phyloP scores from a whole-genome alignment of 1,140 invertebrate species.

The Lepidotrigona ventralis region DNA sequence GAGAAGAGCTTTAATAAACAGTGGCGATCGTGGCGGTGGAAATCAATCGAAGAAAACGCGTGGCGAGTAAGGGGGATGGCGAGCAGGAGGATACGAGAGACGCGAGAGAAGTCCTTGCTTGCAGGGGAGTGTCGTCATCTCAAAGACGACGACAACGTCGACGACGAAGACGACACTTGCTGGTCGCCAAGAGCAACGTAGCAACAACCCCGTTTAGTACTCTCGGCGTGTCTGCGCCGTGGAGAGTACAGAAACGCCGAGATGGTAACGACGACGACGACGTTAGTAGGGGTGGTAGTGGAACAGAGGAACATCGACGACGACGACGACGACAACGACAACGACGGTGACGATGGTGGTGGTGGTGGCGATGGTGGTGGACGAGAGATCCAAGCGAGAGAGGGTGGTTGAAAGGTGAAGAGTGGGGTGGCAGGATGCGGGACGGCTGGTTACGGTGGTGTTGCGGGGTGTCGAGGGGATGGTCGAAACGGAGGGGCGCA shows the following conservation, averaged over 20 bases:
- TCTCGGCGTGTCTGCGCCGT: conserved; percentile 64
- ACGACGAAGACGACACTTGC: conserved; percentile 67
- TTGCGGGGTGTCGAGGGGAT: conserved; percentile 65
- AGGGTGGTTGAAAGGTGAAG: conserved; percentile 59
- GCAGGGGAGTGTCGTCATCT: conserved; percentile 39
- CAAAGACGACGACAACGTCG: conserved; percentile 55
- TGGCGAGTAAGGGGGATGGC: conserved; percentile 43
- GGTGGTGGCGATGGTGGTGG: conserved; percentile 39
- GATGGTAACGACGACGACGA: conserved; percentile 31
- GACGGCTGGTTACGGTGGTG: conserved; percentile 65
- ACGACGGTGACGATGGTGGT: conserved; percentile 20
- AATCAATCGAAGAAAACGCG: conserved; percentile 43
- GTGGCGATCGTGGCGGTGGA: conserved; percentile 45
- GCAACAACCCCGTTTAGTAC: conserved; percentile 76
- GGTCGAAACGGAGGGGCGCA: conserved; percentile 37
- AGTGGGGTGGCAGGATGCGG: conserved; percentile 62
- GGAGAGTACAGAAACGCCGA: conserved; percentile 49
- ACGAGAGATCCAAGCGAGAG: conserved; percentile 30
- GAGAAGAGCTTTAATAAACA: background rate
- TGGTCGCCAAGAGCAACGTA: conserved; percentile 77
- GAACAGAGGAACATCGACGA: background rate
- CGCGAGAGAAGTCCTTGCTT: background rate
- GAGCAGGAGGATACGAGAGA: background rate
- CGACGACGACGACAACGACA: conserved; percentile 1
- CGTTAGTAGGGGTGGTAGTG: background rate